A percentile compares a stretch with the other conserved stretches of the same genome.
phyloP scores from a whole-genome alignment of 2,113 vertebrate species.

The Electrona antarctica region DNA sequence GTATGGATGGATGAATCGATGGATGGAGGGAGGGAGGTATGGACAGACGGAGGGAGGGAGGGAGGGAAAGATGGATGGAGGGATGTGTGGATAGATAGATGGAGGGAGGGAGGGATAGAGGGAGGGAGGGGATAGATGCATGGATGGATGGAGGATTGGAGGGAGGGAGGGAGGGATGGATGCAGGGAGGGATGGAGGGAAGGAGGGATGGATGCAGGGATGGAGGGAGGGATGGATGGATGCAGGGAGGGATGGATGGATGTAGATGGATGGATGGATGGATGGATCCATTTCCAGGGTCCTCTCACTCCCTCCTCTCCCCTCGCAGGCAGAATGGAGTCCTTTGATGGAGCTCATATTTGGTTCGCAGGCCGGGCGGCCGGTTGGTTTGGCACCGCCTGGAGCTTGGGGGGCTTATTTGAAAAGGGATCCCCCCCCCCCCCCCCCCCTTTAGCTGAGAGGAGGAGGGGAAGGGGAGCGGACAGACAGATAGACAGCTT shows the following conservation, averaged over 20 bases:
- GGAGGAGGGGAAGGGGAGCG: slow-evolving; percentile 58
- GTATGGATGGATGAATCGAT: too few relatives aligned
- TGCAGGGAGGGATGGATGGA: slow-evolving; percentile 52
- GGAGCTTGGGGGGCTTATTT: slow-evolving; percentile 73
- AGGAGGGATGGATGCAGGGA: too few relatives aligned
- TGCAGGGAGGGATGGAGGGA: too few relatives aligned
- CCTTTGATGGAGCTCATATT: slow-evolving; percentile 81
- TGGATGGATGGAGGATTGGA: too few relatives aligned
- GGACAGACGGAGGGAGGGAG: too few relatives aligned
- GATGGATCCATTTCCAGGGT: slow-evolving; percentile 74
- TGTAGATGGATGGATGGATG: slow-evolving; percentile 7
- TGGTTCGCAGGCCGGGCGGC: slow-evolving; percentile 69
- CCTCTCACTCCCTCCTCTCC: slow-evolving; percentile 67
- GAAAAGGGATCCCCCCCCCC: slow-evolving; percentile 68
- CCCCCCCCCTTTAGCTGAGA: slow-evolving; percentile 62
- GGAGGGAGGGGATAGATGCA: too few relatives aligned
- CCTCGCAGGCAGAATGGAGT: slow-evolving; percentile 66
- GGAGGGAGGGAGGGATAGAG: too few relatives aligned
- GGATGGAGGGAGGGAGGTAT: too few relatives aligned
- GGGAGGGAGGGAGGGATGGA: too few relatives aligned
- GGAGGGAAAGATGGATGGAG: too few relatives aligned
- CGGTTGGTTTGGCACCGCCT: slow-evolving; percentile 77
- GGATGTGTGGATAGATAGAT: too few relatives aligned
- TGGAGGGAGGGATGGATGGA: background rate
- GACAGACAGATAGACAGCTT: slow-evolving; percentile 63